Conservation (phyloP, 2,797 vertebrate genomes). For the Muscicapa striata region DNA sequence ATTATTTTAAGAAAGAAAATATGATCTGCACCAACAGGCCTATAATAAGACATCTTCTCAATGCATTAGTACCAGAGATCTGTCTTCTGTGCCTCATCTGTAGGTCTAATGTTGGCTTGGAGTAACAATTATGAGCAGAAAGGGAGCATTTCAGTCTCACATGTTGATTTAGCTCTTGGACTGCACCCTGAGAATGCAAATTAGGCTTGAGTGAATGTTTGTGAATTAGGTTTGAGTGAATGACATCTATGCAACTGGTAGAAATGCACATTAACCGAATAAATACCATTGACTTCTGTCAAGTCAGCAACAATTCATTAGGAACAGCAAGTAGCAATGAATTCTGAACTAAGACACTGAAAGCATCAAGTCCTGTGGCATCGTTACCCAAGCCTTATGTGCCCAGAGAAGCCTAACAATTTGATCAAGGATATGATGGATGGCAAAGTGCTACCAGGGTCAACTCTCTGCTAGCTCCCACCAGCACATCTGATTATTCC, state of each 20-base stretch:
- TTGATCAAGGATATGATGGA: neutral
- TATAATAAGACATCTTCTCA: neutral
- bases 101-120: neutral
- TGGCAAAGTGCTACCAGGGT: neutral
- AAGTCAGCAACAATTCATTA: neutral
- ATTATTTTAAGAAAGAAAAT: neutral
- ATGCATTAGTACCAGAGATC: neutral
- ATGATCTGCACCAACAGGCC: neutral
- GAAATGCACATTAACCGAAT: neutral
- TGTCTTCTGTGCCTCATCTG: neutral
- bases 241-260: neutral
- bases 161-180: neutral
- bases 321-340: neutral
- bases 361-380: neutral
- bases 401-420: neutral
- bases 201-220: neutral
- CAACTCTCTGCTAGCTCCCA: neutral
- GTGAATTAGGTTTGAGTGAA: neutral
- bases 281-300: neutral
- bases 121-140: neutral
- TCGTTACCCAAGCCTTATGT: neutral
- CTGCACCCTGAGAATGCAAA: slow-evolving; percentile 6
- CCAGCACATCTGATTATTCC: neutral
- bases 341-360: neutral
- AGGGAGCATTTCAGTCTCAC: neutral